Conservation (phyloP, 2,797 vertebrate genomes). For the Platyrinchus mystaceus region DNA sequence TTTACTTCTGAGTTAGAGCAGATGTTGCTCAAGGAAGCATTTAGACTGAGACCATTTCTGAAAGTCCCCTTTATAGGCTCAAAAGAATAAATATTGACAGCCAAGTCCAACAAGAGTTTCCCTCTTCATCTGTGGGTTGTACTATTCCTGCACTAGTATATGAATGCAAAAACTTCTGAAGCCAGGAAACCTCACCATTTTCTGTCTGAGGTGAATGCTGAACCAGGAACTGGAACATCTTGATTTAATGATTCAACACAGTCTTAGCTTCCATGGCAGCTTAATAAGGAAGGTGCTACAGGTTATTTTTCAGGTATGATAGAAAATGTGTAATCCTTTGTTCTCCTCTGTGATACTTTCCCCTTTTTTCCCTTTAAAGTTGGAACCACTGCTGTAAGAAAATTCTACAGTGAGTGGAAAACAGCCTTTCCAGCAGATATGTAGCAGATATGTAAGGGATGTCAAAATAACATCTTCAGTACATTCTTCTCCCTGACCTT, state of each 20-base stretch:
- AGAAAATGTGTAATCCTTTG: background rate
- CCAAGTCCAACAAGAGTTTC: background rate
- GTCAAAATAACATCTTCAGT: background rate
- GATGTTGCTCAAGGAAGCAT: background rate
- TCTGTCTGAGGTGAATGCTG: background rate
- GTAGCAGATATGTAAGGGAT: background rate
- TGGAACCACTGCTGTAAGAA: background rate
- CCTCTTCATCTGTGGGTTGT: background rate
- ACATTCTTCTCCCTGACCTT: background rate
- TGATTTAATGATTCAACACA: background rate
- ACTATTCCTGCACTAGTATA: background rate
- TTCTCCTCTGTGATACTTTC: background rate
- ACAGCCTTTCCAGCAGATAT: background rate
- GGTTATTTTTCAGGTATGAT: background rate
- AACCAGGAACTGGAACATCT: background rate
- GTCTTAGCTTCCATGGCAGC: background rate
- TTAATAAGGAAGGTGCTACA: background rate
- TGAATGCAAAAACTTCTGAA: background rate
- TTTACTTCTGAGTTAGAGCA: background rate
- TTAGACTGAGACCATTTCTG: background rate
- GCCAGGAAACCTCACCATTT: background rate
- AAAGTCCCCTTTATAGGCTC: background rate
- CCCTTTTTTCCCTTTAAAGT: background rate
- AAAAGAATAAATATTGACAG: background rate
- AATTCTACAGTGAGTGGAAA: background rate